These are phyloP conservation scores for Chromoteleia sp. DNA, from an alignment of 2,888 invertebrate species.

Conservation along the genomic window DNA sequence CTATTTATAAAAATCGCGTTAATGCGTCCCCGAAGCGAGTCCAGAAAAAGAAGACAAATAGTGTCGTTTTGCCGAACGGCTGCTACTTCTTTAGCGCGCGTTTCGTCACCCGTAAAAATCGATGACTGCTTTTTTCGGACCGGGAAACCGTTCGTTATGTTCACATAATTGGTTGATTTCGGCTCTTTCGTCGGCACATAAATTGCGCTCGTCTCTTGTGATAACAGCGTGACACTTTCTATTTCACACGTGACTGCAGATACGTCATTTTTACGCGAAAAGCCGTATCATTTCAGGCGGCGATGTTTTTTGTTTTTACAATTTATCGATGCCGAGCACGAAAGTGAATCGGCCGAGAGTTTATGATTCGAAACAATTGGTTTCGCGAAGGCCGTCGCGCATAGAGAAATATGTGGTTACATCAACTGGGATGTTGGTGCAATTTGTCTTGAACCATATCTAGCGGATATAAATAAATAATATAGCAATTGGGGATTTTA, in stretches of 20 bases:
- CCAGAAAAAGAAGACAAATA: conserved; percentile 29
- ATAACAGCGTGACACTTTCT: conserved; percentile 35
- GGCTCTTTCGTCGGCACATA: conserved; percentile 5
- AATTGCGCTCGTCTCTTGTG: conserved; percentile 15
- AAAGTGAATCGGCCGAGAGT: conserved; percentile 8
- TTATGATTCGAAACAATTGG: conserved; percentile 32
- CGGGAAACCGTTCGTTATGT: conserved; percentile 12
- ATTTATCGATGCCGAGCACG: conserved; percentile 32
- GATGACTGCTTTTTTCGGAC: conserved; percentile 12
- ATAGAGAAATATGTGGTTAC: conserved; percentile 7
- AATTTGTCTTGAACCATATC: conserved; percentile 2
- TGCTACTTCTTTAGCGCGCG: conserved; percentile 15
- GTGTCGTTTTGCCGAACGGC: conserved; percentile 24
- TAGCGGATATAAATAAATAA: conserved; percentile 7
- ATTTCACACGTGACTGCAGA: conserved; percentile 45
- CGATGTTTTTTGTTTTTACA: conserved; percentile 11
- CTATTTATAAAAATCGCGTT: conserved; percentile 41
- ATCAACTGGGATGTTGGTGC: background rate
- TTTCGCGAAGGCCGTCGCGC: conserved; percentile 2
- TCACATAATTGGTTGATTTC: conserved; percentile 43
- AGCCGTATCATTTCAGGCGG: conserved; percentile 16
- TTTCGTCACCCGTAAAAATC: conserved; percentile 32
- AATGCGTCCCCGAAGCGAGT: conserved; percentile 3
- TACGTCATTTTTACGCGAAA: conserved; percentile 30
- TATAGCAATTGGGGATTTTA: too few species aligned